Evolutionary conservation across 1,140 invertebrate genomes (phyloP).

Genomic region (Euura saliciscinereae): DNA sequence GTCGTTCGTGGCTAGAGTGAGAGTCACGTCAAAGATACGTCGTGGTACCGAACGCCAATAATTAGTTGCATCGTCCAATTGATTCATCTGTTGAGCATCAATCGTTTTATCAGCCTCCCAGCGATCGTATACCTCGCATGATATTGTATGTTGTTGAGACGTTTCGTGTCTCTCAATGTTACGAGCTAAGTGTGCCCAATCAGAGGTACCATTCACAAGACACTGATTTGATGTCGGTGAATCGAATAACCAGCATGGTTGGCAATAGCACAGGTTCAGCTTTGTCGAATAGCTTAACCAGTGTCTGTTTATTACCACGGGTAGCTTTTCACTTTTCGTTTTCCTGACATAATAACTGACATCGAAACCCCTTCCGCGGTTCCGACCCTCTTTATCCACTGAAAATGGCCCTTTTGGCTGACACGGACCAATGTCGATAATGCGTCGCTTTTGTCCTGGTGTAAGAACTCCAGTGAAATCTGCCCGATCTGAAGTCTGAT

Average conservation of each 20-base stretch:
- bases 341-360: background rate
- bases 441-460: background rate
- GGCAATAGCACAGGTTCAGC: background rate
- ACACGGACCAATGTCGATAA: background rate
- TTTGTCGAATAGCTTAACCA: constrained; percentile 3
- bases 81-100: constrained; percentile 5
- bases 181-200: constrained; percentile 23
- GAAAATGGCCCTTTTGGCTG: background rate
- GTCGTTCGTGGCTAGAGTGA: background rate
- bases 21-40: constrained; percentile 2
- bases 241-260: background rate
- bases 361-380: background rate
- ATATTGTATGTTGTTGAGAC: constrained; percentile 27
- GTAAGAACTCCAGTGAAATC: constrained; percentile 1
- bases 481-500: background rate
- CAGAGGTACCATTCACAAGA: constrained; percentile 20
- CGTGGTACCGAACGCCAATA: background rate
- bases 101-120: constrained; percentile 34
- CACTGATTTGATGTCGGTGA: constrained; percentile 1
- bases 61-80: constrained; percentile 2
- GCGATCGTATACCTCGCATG: constrained; percentile 34
- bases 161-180: constrained; percentile 26
- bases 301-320: background rate
- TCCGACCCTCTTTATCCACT: background rate
- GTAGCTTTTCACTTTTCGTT: constrained; percentile 1